These are phyloP conservation scores for Nyctalus aviator DNA, from an alignment of 2,797 vertebrate genomes.

Conservation along the genomic window DNA sequence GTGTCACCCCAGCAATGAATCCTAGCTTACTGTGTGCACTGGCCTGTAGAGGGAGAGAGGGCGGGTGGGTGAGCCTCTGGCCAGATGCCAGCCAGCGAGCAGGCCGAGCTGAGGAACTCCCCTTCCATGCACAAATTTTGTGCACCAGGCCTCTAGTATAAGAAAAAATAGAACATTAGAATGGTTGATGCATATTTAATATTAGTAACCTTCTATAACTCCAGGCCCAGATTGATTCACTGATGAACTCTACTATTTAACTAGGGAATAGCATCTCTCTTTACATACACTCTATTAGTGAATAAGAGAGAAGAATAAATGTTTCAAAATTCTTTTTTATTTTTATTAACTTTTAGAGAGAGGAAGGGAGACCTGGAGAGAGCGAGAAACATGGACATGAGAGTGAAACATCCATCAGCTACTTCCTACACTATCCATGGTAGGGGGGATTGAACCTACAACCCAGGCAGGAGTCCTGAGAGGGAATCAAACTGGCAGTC, in stretches of 20 bases:
- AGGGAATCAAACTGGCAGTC: not conserved
- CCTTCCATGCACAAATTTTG: too few relatives aligned
- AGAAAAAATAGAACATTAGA: not conserved
- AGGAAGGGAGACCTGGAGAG: not conserved
- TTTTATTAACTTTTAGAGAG: not conserved
- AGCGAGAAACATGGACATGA: not conserved
- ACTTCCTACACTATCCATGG: not conserved
- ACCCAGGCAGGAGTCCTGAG: not conserved
- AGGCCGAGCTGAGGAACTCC: too few relatives aligned
- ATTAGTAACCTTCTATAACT: not conserved
- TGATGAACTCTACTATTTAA: not conserved
- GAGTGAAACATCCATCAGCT: not conserved
- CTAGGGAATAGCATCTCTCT: not conserved
- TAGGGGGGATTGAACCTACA: not conserved
- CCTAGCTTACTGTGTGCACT: too few relatives aligned
- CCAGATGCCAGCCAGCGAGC: rapidly evolving
- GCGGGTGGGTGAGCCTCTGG: rapidly evolving
- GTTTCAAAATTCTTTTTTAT: not conserved
- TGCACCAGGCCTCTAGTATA: too few relatives aligned
- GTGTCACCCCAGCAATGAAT: too few relatives aligned
- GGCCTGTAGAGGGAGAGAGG: too few relatives aligned
- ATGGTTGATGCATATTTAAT: not conserved
- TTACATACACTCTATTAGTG: not conserved
- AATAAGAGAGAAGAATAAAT: not conserved
- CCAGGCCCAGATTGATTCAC: not conserved